Conservation (phyloP, 2,797 vertebrate species). For the Melanotaenia maccullochi region DNA sequence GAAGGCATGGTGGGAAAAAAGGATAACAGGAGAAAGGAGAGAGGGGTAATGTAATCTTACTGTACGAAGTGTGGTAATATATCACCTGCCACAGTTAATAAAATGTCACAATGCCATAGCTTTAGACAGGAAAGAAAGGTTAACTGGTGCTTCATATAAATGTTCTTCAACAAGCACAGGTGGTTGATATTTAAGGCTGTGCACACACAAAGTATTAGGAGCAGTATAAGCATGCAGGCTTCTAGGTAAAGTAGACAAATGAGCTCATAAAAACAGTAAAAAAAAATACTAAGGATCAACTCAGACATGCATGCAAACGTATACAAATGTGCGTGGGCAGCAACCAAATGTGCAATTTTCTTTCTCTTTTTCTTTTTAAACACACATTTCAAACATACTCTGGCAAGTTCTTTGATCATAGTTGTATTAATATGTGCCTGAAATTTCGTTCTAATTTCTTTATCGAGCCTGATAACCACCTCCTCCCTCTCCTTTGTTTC, state of each 20-base stretch:
- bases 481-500: constrained; percentile 10
- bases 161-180: constrained; percentile 63
- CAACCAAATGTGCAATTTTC: constrained; percentile 7
- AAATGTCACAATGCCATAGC: constrained; percentile 69
- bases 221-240: neutral
- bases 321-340: constrained; percentile 20
- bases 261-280: constrained; percentile 42
- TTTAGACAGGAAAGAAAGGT: constrained; percentile 74
- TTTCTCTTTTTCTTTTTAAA: neutral
- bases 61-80: constrained; percentile 76
- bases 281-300: constrained; percentile 14
- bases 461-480: constrained; percentile 16
- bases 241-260: constrained; percentile 26
- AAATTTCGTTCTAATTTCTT: constrained; percentile 54
- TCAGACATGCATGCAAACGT: constrained; percentile 39
- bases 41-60: constrained; percentile 73
- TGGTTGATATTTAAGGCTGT: constrained; percentile 54
- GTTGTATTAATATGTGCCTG: constrained; percentile 52
- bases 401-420: constrained; percentile 44
- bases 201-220: constrained; percentile 15
- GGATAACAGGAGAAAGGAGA: constrained; percentile 42
- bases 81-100: constrained; percentile 82
- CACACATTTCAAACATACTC: constrained; percentile 26
- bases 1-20: constrained; percentile 31
- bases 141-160: constrained; percentile 79